Percentiles rank a stretch among this genome's conserved stretches.
Conservation (phyloP, 2,113 vertebrate genomes). For the Ranitomeya imitator region DNA sequence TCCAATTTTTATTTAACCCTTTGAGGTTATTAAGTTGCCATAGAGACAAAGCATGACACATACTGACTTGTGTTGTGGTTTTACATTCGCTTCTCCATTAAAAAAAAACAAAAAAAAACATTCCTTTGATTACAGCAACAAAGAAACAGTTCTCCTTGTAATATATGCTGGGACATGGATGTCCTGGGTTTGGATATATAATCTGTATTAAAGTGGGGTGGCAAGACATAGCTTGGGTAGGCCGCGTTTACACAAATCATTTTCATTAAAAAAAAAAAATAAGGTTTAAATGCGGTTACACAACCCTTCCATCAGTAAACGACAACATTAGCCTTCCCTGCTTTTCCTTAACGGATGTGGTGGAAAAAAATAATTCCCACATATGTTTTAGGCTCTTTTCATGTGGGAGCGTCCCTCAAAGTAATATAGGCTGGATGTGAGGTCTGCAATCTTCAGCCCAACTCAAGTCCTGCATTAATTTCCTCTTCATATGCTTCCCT, state of each 20-base stretch:
- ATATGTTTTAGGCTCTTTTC: no score
- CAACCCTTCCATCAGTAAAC: not conserved
- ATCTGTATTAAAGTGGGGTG: not conserved
- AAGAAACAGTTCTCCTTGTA: not conserved
- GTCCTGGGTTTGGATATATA: not conserved
- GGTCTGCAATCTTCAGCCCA: no score
- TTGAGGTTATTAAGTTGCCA: not conserved
- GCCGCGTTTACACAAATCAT: not conserved
- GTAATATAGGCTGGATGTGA: no score
- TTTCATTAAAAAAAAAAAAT: not conserved
- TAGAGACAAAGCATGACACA: not conserved
- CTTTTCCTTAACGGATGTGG: no score
- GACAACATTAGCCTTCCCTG: no score
- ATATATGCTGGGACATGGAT: not conserved
- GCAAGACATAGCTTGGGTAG: not conserved
- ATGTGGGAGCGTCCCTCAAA: no score
- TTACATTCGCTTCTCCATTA: no score
- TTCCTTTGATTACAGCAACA: not conserved
- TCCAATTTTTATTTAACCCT: not conserved
- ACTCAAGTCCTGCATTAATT: no score
- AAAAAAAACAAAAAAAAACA: no score
- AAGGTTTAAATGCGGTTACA: not conserved
- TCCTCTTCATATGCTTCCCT: no score
- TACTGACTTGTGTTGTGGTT: not conserved
- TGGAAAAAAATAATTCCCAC: no score